These are phyloP conservation scores for Peromyscus attwateri DNA, from an alignment of 2,797 vertebrate genomes.

Conservation along the genomic window DNA sequence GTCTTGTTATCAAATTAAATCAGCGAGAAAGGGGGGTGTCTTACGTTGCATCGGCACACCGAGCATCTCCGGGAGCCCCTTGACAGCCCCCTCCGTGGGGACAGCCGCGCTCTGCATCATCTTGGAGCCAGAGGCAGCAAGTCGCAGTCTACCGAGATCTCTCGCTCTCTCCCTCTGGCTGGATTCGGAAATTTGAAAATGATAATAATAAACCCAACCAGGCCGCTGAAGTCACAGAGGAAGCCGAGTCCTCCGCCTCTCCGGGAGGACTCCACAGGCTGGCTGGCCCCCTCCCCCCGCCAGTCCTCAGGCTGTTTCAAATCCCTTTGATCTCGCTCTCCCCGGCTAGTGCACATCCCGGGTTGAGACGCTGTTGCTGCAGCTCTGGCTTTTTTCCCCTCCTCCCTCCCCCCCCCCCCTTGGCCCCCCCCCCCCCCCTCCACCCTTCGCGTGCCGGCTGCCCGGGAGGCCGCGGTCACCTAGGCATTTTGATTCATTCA, in stretches of 20 bases:
- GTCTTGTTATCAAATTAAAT: conserved; percentile 85
- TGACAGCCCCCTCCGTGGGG: conserved; percentile 95
- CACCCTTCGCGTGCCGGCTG: conserved; percentile 82
- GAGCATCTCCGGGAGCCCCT: conserved; percentile 98
- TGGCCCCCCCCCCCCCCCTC: conserved; percentile 75
- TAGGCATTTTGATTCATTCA: conserved; percentile 94
- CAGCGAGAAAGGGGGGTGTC: conserved; percentile 86
- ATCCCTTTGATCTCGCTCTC: conserved; percentile 85
- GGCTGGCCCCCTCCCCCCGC: conserved; percentile 77
- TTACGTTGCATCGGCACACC: conserved; percentile 99
- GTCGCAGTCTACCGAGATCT: conserved; percentile 77
- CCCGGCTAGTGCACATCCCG: conserved; percentile 84
- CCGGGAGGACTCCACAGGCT: conserved; percentile 78
- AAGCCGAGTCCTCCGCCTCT: conserved; percentile 66
- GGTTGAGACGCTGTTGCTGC: conserved; percentile 84
- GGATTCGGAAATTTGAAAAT: conserved; percentile 87
- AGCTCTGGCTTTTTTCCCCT: conserved; percentile 82
- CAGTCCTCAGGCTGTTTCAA: conserved; percentile 67
- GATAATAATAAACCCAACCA: conserved; percentile 79
- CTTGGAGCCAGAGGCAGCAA: conserved; percentile 76
- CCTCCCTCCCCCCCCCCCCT: conserved; percentile 47
- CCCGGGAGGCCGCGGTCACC: conserved; percentile 90
- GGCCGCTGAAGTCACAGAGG: conserved; percentile 75
- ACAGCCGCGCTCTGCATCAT: conserved; percentile 99
- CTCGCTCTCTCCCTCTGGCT: conserved; percentile 74